Evolutionary conservation across 2,113 vertebrate genomes (phyloP).

Genomic region (Crotalus tigris): DNA sequence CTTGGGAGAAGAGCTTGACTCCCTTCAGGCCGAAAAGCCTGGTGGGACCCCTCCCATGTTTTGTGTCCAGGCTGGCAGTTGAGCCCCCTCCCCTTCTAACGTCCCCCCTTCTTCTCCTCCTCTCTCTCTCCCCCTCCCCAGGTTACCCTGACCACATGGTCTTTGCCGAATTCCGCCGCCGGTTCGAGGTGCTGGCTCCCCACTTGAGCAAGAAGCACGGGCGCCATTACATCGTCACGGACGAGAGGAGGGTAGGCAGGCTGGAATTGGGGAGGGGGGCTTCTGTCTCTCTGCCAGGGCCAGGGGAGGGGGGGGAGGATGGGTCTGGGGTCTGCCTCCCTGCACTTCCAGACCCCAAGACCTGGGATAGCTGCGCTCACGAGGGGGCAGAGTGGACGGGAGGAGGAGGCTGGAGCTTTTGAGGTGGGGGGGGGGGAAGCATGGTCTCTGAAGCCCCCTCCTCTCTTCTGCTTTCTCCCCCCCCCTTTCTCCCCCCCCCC

Average conservation of each 20-base stretch:
- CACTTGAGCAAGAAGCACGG: slow-evolving; percentile 93
- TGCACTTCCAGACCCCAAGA: background rate
- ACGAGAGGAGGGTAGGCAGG: slow-evolving; percentile 85
- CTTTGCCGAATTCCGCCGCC: slow-evolving; percentile 92
- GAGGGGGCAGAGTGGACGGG: background rate
- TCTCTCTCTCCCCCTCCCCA: slow-evolving; percentile 42
- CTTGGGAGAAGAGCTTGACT: background rate
- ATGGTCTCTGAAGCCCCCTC: background rate
- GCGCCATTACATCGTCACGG: slow-evolving; percentile 90
- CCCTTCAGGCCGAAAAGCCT: too few relatives aligned
- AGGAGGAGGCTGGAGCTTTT: too few relatives aligned
- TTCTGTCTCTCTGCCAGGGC: too few relatives aligned
- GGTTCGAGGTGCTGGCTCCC: slow-evolving; percentile 89
- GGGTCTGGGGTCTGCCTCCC: background rate
- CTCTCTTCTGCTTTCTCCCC: background rate
- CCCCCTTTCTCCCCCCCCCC: background rate
- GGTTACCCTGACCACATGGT: slow-evolving; percentile 98
- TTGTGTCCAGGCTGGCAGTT: too few relatives aligned
- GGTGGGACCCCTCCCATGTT: accelerated
- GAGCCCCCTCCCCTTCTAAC: background rate
- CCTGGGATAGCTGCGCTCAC: background rate
- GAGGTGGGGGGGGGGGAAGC: too few relatives aligned
- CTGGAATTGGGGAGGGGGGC: accelerated
- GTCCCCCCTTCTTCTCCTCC: accelerated
- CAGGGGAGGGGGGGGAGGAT: accelerated